phyloP scores from a whole-genome alignment of 2,797 vertebrate genomes.

The Orestias chungarensis region DNA sequence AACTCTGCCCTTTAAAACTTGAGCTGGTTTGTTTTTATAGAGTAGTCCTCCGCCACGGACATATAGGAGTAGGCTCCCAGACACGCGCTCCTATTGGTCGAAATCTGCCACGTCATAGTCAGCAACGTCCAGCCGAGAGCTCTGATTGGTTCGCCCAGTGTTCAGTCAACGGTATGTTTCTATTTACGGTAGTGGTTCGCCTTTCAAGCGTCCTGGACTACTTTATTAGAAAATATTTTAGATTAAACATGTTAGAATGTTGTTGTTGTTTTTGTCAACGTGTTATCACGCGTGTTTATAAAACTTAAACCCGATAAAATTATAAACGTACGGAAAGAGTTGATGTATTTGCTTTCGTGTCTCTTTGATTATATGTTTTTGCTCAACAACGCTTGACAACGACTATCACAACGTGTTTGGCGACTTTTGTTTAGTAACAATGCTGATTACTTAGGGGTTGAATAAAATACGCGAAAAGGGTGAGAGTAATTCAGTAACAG shows the following conservation, averaged over 20 bases:
- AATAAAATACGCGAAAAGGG: not conserved
- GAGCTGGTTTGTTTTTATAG: constrained; percentile 80
- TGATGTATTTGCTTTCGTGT: not conserved
- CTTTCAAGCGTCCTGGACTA: constrained; percentile 65
- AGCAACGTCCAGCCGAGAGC: not conserved
- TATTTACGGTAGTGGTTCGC: constrained; percentile 75
- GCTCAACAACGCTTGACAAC: constrained; percentile 8
- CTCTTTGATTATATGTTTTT: constrained; percentile 1
- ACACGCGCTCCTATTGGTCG: constrained; percentile 62
- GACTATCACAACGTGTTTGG: constrained; percentile 2
- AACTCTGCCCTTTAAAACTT: constrained; percentile 84
- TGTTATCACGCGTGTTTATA: not conserved
- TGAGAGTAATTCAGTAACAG: constrained; percentile 13
- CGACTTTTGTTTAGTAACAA: not conserved
- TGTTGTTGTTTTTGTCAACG: not conserved
- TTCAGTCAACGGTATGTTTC: constrained; percentile 63
- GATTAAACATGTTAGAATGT: constrained; percentile 12
- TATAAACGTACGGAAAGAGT: not conserved
- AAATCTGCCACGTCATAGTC: constrained; percentile 41
- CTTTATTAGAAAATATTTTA: constrained; percentile 43
- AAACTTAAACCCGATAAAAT: not conserved
- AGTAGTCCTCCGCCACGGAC: constrained; percentile 82
- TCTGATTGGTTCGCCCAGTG: constrained; percentile 55
- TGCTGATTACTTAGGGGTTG: not conserved
- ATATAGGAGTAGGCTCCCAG: constrained; percentile 73